Percentiles rank a stretch among this genome's conserved stretches.
phyloP scores from a whole-genome alignment of 2,797 vertebrate genomes.

The Pogonophryne albipinna region DNA sequence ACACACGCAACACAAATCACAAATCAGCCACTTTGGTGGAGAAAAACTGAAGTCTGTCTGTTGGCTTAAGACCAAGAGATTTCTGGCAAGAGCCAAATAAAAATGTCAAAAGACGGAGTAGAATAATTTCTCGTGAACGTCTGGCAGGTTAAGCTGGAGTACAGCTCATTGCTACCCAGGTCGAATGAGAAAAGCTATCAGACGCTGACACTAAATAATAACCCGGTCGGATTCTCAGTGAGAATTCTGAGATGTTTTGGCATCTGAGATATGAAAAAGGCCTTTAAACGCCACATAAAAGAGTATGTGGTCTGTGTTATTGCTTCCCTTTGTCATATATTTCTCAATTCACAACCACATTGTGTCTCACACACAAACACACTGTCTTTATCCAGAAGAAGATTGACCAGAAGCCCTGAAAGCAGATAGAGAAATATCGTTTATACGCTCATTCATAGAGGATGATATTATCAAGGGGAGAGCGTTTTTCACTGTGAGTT shows the following conservation, averaged over 20 bases:
- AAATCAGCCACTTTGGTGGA: constrained; percentile 46
- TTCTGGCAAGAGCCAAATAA: constrained; percentile 60
- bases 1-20: constrained; percentile 40
- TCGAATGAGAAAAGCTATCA: constrained; percentile 33
- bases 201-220: constrained; percentile 61
- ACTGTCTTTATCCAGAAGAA: constrained; percentile 16
- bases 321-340: constrained; percentile 56
- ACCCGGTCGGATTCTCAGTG: constrained; percentile 45
- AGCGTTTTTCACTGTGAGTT: background rate
- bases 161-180: constrained; percentile 39
- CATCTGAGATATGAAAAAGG: constrained; percentile 51
- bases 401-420: constrained; percentile 27
- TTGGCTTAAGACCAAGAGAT: constrained; percentile 52
- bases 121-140: constrained; percentile 47
- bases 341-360: constrained; percentile 49
- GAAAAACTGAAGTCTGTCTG: constrained; percentile 34
- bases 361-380: constrained; percentile 17
- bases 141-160: constrained; percentile 48
- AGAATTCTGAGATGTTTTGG: constrained; percentile 54
- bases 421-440: constrained; percentile 15
- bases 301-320: constrained; percentile 35
- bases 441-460: background rate
- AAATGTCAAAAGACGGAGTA: constrained; percentile 53
- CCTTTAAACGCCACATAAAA: constrained; percentile 28
- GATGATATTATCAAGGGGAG: constrained; percentile 17